Conservation (phyloP, 1,140 invertebrate species). For the Drosophila repletoides region DNA sequence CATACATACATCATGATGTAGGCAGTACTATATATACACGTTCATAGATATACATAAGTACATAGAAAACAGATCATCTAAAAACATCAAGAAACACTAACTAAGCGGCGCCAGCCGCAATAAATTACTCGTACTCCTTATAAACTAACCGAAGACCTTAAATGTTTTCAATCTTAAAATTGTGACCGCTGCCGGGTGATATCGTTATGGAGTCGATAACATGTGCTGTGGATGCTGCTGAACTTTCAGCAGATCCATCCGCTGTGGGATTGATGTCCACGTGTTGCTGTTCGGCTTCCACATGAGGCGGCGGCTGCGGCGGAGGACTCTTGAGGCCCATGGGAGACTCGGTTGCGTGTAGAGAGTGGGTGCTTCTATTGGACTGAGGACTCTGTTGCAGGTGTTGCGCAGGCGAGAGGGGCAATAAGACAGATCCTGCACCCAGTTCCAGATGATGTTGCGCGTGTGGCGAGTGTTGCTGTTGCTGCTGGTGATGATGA, state of each 20-base stretch:
- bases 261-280: constrained; percentile 39
- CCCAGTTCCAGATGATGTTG: constrained; percentile 61
- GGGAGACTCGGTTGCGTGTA: constrained; percentile 55
- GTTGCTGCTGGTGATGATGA: constrained; percentile 47
- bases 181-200: constrained; percentile 71
- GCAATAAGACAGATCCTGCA: constrained; percentile 31
- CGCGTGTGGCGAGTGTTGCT: constrained; percentile 32
- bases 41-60: constrained; percentile 49
- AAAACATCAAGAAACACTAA: constrained; percentile 59
- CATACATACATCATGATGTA: constrained; percentile 26
- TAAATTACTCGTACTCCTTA: constrained; percentile 58
- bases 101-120: constrained; percentile 57
- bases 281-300: constrained; percentile 42
- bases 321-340: constrained; percentile 54
- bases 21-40: constrained; percentile 29
- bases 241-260: constrained; percentile 47
- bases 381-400: constrained; percentile 69
- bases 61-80: constrained; percentile 46
- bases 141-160: constrained; percentile 29
- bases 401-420: constrained; percentile 55
- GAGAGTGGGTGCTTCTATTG: constrained; percentile 63
- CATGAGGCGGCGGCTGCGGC: constrained; percentile 23
- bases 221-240: constrained; percentile 46
- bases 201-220: constrained; percentile 81
- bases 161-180: constrained; percentile 80